phyloP scores from a whole-genome alignment of 2,888 invertebrate genomes.

The Trichacis sp. region DNA sequence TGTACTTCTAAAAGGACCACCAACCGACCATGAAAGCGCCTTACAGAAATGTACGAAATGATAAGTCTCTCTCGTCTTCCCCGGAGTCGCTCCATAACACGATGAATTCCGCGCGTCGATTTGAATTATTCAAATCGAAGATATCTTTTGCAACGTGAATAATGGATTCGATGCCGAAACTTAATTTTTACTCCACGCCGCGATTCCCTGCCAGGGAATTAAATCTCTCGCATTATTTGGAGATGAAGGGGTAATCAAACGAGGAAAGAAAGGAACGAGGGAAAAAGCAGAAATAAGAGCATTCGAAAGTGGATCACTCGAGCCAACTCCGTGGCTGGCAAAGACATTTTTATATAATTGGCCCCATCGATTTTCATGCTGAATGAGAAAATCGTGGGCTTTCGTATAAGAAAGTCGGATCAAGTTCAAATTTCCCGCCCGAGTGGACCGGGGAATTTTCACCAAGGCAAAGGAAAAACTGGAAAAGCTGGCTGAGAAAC shows the following conservation, averaged over 20 bases:
- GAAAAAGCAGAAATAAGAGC: background rate
- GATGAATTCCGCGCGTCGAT: conserved; percentile 32
- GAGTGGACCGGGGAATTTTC: conserved; percentile 19
- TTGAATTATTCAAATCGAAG: conserved; percentile 37
- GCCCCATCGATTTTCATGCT: conserved; percentile 7
- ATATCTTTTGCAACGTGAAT: conserved; percentile 22
- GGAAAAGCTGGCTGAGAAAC: conserved; percentile 13
- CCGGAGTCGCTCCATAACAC: conserved; percentile 22
- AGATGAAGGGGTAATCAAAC: background rate
- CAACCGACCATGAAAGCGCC: conserved; percentile 37
- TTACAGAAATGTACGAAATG: conserved; percentile 36
- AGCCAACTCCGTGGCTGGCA: background rate
- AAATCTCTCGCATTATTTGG: background rate
- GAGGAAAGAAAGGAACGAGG: background rate
- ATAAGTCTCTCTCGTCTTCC: conserved; percentile 30
- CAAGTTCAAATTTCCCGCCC: conserved; percentile 28
- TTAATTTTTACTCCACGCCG: background rate
- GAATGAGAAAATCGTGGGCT: conserved; percentile 13
- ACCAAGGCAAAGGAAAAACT: conserved; percentile 12
- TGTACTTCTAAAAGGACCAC: conserved; percentile 32
- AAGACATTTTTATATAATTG: conserved; percentile 12
- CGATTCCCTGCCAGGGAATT: background rate
- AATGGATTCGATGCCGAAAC: background rate
- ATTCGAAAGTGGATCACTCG: conserved; percentile 2
- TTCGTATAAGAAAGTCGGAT: conserved; percentile 14